Evolutionary conservation across 2,888 invertebrate species (phyloP).

Genomic region (Operophtera brumata): DNA sequence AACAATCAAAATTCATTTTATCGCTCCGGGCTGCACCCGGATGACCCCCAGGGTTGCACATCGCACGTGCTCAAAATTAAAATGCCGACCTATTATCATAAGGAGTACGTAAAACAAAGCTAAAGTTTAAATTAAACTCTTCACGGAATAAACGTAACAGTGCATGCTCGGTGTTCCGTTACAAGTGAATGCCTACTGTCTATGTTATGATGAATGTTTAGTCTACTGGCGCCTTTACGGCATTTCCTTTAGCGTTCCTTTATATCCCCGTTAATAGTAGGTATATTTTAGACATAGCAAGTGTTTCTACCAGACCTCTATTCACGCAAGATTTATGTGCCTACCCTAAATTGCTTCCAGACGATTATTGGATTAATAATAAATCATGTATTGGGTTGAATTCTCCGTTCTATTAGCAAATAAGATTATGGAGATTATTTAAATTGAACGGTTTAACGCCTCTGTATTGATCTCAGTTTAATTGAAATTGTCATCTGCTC

Average conservation of each 20-base stretch:
- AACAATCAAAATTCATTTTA: no score
- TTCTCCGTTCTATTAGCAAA: background rate
- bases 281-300: slow-evolving; percentile 10
- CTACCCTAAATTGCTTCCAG: slow-evolving; percentile 1
- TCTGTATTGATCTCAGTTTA: no score
- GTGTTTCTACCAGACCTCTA: slow-evolving; percentile 14
- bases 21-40: no score
- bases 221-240: background rate
- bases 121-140: no score
- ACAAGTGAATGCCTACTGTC: background rate
- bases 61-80: no score
- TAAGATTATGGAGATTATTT: background rate
- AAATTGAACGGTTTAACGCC: background rate
- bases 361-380: slow-evolving; percentile 9
- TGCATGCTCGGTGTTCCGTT: no score
- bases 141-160: no score
- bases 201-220: no score
- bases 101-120: no score
- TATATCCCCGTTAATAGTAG: background rate
- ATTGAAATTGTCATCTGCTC: no score
- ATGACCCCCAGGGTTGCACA: no score
- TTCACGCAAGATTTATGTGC: slow-evolving; percentile 17
- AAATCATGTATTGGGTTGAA: background rate
- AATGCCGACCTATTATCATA: no score
- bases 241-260: slow-evolving; percentile 1